Evolutionary conservation across 2,888 invertebrate genomes (phyloP).

Genomic region (Diarsia mendica): DNA sequence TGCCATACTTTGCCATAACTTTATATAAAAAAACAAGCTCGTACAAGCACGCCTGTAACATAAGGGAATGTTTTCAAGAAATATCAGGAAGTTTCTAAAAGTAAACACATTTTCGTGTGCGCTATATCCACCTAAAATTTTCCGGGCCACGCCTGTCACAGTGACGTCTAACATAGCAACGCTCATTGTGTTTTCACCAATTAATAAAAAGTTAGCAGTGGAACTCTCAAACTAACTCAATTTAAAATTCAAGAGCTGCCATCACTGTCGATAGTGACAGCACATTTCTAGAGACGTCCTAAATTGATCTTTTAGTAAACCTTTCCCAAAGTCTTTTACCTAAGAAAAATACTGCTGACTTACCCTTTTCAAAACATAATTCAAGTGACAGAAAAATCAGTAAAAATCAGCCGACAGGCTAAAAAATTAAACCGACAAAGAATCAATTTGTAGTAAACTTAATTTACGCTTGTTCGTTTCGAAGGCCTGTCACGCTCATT

Average conservation of each 20-base stretch:
- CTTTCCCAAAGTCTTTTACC: not conserved
- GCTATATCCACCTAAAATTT: not conserved
- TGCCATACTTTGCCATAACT: constrained; percentile 19
- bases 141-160: not conserved
- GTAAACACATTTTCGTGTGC: not conserved
- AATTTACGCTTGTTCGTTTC: constrained; percentile 51
- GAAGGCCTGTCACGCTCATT: constrained; percentile 50
- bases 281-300: not conserved
- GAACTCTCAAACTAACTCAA: constrained; percentile 8
- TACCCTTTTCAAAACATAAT: not conserved
- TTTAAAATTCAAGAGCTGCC: constrained; percentile 1
- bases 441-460: constrained; percentile 44
- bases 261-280: not conserved
- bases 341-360: constrained; percentile 11
- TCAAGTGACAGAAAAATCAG: not conserved
- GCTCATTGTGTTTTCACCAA: constrained; percentile 1
- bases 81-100: constrained; percentile 12
- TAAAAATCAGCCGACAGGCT: not conserved
- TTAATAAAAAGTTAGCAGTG: not conserved
- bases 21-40: constrained; percentile 26
- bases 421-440: constrained; percentile 14
- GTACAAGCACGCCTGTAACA: not conserved
- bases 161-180: not conserved
- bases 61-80: constrained; percentile 1
- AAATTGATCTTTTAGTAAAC: not conserved